Conservation (phyloP, 2,888 invertebrate genomes). For the Pseudococcus longispinus region DNA sequence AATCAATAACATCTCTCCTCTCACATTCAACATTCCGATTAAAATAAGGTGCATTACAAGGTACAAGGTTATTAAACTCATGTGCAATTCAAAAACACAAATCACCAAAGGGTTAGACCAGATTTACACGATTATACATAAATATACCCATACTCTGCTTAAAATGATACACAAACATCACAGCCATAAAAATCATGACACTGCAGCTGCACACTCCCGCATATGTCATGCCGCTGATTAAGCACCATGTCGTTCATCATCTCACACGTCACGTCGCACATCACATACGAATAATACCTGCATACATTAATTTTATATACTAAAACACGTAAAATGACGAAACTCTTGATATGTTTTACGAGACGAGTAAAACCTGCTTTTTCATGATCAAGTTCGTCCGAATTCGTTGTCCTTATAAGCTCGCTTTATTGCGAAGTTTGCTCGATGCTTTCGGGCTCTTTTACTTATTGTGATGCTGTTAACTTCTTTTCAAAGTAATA, state of each 20-base stretch:
- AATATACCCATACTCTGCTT: no score
- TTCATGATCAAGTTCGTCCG: constrained; percentile 42
- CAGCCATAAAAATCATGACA: background rate
- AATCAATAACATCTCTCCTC: background rate
- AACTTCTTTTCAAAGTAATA: background rate
- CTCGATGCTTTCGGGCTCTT: background rate
- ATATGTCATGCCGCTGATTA: background rate
- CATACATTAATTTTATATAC: background rate
- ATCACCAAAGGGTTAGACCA: background rate
- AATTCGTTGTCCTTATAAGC: constrained; percentile 13
- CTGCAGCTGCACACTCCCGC: background rate
- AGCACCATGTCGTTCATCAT: background rate
- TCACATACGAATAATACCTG: background rate
- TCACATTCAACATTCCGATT: background rate
- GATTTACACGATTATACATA: background rate
- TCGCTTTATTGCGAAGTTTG: background rate
- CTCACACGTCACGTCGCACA: background rate
- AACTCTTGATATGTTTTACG: background rate
- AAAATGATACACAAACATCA: background rate
- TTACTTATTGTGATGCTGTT: background rate
- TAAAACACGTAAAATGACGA: constrained; percentile 14
- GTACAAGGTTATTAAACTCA: background rate
- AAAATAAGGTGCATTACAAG: background rate
- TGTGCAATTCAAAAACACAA: background rate
- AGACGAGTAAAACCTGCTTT: constrained; percentile 34